A percentile compares a stretch with the other conserved stretches of the same genome.
These are phyloP conservation scores for Passer montanus DNA, from an alignment of 2,113 vertebrate genomes.

Conservation along the genomic window DNA sequence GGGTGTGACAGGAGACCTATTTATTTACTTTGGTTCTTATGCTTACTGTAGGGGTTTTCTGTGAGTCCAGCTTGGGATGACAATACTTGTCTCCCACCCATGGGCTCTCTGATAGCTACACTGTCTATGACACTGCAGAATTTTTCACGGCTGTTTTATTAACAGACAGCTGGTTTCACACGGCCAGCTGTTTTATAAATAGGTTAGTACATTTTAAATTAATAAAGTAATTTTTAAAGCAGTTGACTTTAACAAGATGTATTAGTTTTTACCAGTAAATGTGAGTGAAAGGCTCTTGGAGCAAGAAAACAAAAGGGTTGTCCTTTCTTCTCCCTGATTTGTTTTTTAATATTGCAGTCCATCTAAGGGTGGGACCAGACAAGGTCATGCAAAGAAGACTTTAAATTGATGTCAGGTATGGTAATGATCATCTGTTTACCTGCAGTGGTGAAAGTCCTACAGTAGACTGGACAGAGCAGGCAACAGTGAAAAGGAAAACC, in stretches of 20 bases:
- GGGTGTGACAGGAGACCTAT: slow-evolving; percentile 32
- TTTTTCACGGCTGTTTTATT: background rate
- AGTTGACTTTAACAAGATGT: background rate
- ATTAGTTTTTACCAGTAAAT: background rate
- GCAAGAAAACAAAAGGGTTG: background rate
- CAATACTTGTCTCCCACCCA: background rate
- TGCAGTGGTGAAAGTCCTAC: background rate
- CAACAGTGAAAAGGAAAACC: background rate
- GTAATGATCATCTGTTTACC: background rate
- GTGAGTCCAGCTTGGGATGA: background rate
- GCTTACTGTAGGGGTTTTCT: background rate
- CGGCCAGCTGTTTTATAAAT: background rate
- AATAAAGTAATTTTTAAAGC: background rate
- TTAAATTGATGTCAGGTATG: background rate
- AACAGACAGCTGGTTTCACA: background rate
- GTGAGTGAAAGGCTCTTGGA: background rate
- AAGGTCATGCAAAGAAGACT: background rate
- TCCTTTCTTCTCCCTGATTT: background rate
- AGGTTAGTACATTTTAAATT: slow-evolving; percentile 3
- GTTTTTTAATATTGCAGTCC: background rate
- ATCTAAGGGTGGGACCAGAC: background rate
- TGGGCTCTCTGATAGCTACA: background rate
- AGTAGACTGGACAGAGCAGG: background rate
- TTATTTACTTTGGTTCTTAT: slow-evolving; percentile 20
- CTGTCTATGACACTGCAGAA: background rate